Evolutionary conservation across 1,140 invertebrate genomes (phyloP).

Genomic region (Zaprionus inermis): DNA sequence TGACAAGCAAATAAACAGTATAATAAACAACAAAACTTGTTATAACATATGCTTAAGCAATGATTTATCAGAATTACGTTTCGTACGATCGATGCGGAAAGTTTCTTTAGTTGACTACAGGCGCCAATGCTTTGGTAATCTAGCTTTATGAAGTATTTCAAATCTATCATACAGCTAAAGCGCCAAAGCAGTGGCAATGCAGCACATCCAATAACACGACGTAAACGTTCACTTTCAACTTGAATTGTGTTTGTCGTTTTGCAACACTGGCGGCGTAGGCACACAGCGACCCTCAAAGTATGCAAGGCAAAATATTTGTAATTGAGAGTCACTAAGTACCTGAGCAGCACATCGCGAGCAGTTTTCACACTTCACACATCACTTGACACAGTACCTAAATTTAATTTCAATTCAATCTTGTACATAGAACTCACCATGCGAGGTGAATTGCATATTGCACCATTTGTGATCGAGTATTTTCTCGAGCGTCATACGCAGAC

Average conservation of each 20-base stretch:
- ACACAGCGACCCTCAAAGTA: slow-evolving; percentile 86
- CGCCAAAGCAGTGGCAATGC: slow-evolving; percentile 91
- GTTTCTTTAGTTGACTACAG: slow-evolving; percentile 29
- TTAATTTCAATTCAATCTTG: too few relatives aligned
- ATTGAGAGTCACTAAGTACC: slow-evolving; percentile 94
- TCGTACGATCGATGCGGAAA: background rate
- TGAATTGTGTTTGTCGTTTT: slow-evolving; percentile 8
- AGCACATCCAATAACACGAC: slow-evolving; percentile 7
- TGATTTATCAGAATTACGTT: background rate
- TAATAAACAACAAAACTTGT: slow-evolving; percentile 6
- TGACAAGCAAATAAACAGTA: slow-evolving; percentile 41
- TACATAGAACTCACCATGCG: slow-evolving; percentile 83
- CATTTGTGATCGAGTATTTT: slow-evolving; percentile 91
- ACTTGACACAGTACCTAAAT: background rate
- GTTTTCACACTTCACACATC: background rate
- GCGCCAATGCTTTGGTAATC: slow-evolving; percentile 94
- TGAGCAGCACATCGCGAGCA: slow-evolving; percentile 83
- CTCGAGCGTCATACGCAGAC: slow-evolving; percentile 87
- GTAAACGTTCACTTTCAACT: slow-evolving; percentile 6
- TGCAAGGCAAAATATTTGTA: slow-evolving; percentile 58
- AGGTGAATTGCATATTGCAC: slow-evolving; percentile 87
- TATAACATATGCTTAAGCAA: background rate
- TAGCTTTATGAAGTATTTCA: slow-evolving; percentile 93
- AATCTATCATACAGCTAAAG: slow-evolving; percentile 96
- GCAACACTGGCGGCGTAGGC: slow-evolving; percentile 74